Conservation (phyloP, 2,797 vertebrate species). For the Kryptopterus vitreolus region DNA sequence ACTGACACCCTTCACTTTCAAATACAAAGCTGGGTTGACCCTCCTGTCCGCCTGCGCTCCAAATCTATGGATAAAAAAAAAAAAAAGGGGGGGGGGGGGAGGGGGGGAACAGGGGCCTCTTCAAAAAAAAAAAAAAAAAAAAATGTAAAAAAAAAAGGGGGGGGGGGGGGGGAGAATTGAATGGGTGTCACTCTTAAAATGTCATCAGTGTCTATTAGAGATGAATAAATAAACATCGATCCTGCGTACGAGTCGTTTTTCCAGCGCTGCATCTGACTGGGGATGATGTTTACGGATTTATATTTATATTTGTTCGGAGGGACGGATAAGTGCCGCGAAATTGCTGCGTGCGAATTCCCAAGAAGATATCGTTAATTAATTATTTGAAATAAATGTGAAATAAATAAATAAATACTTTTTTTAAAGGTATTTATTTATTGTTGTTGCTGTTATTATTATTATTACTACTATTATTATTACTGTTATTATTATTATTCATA, state of each 20-base stretch:
- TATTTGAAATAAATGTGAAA: not conserved
- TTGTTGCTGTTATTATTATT: no score
- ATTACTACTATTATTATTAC: no score
- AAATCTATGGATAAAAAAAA: not conserved
- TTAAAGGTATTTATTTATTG: no score
- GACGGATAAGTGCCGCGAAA: not conserved
- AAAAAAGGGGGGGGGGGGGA: no score
- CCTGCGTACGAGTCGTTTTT: not conserved
- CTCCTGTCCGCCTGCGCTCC: constrained; percentile 14
- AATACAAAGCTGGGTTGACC: constrained; percentile 39
- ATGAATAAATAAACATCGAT: constrained; percentile 6
- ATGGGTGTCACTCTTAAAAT: constrained; percentile 21
- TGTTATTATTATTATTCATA: no score
- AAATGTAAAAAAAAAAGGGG: not conserved
- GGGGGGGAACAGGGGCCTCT: not conserved
- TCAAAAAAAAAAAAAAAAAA: not conserved
- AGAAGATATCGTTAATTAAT: not conserved
- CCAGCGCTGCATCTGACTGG: not conserved
- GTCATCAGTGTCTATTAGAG: constrained; percentile 20
- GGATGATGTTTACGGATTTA: not conserved
- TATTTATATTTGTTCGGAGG: not conserved
- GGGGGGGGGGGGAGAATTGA: no score
- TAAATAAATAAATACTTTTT: not conserved
- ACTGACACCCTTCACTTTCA: constrained; percentile 20
- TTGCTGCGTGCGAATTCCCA: not conserved